Evolutionary conservation across 2,888 invertebrate genomes (phyloP), one percentile per base, ranked within the genome.

Genomic region (Drosophila acutilabella): DNA sequence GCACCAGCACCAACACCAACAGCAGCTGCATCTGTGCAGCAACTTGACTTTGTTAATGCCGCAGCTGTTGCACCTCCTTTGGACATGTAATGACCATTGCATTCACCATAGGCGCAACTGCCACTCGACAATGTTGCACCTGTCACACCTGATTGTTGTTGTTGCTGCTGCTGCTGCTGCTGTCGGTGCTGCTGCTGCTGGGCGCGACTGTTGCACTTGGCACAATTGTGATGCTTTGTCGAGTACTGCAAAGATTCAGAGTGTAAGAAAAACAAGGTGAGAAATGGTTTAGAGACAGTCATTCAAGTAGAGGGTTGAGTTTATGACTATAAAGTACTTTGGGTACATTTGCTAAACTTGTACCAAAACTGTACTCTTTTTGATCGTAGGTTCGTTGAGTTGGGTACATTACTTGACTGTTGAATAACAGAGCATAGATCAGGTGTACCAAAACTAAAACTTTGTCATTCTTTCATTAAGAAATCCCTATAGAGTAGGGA

Each of bases 221-320:
- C 80, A 73, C 91, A 90, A 42, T 87, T 81, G 51, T 84, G 89
- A 58, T 90, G 85, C 70, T 90, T 89, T n/a, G 73, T 52, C 38
- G 88, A 84, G 56, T 87, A 77, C 91, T 91, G 73, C 44, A 81
- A 75, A 16, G 23, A 30, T 23, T 14, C n/a, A 41, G 10, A 23
- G 4, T n/a, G 20, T 33, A 3, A 33, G n/a, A 16, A 26, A 23
- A 26, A 14, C 11, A 13, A 11, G 20, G 6, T 3, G 30, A 30
- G 30, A 30, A 7, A 30, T 8, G 8, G 23, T 23, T 23, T 23
- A 23, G 6, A 23, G 23, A 23, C 6, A 1, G 20, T 3, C 18
- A 0, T 4, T 23, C 1, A 20, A 20, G 23, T 23, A 23, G 5
- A 0, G 4, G 5, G 23, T 5, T 3, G 23, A 23, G 23, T 23